Evolutionary conservation across 2,797 vertebrate genomes (phyloP).

Genomic region (Oreochromis mossambicus): DNA sequence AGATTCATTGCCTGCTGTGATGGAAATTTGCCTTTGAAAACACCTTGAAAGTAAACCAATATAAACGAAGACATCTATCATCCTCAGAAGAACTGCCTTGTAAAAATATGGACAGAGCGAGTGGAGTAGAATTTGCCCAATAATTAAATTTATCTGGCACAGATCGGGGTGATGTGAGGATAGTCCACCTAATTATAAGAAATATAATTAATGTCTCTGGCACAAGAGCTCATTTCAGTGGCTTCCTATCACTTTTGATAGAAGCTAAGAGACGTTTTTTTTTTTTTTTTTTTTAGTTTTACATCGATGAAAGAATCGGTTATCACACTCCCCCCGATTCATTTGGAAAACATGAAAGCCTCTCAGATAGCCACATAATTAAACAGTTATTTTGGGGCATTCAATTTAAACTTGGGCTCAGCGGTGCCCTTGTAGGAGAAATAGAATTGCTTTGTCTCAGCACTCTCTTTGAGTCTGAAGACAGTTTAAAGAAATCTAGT

Average conservation of each 20-base stretch:
- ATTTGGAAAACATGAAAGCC: slow-evolving; percentile 72
- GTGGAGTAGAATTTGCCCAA: slow-evolving; percentile 11
- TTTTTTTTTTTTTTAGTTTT: slow-evolving; percentile 1
- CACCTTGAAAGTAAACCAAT: not conserved
- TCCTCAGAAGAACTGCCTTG: not conserved
- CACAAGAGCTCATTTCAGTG: slow-evolving; percentile 44
- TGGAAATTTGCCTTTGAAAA: not conserved
- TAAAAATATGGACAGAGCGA: slow-evolving; percentile 11
- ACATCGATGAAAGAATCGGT: slow-evolving; percentile 59
- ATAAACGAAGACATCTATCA: not conserved
- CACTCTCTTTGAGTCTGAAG: slow-evolving; percentile 50
- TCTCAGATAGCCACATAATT: slow-evolving; percentile 69
- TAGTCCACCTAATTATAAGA: slow-evolving; percentile 56
- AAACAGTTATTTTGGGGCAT: slow-evolving; percentile 72
- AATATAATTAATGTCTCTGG: slow-evolving; percentile 57
- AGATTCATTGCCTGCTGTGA: not conserved
- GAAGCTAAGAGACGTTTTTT: slow-evolving; percentile 15
- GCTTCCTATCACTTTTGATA: slow-evolving; percentile 37
- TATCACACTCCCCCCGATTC: slow-evolving; percentile 57
- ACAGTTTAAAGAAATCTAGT: slow-evolving; percentile 59
- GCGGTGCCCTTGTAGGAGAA: slow-evolving; percentile 55
- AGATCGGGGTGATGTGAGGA: slow-evolving; percentile 56
- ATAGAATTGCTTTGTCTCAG: slow-evolving; percentile 59
- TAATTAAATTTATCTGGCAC: slow-evolving; percentile 60
- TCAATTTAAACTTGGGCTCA: slow-evolving; percentile 67